Evolutionary conservation across 2,797 vertebrate genomes (phyloP).

Genomic region (Zenarchopterus dispar): DNA sequence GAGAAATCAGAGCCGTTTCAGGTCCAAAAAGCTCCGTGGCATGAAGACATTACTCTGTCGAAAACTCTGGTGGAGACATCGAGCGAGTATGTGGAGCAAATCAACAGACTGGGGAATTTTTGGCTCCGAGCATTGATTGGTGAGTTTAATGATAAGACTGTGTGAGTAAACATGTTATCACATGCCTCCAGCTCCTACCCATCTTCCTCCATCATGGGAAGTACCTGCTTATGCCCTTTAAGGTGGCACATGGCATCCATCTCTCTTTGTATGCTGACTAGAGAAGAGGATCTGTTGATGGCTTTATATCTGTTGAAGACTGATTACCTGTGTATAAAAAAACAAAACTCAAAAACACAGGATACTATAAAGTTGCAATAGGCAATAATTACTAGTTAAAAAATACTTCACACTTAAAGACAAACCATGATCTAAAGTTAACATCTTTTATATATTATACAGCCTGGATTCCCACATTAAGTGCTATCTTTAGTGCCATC

Average conservation of each 20-base stretch:
- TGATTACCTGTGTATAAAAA: no score
- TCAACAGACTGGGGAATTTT: slow-evolving; percentile 11
- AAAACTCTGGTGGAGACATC: not conserved
- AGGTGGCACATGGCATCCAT: slow-evolving; percentile 36
- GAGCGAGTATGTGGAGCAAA: not conserved
- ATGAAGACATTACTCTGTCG: no score
- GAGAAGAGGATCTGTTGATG: slow-evolving; percentile 1
- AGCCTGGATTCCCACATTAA: no score
- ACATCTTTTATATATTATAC: no score
- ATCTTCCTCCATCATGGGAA: slow-evolving; percentile 57
- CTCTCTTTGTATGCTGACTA: slow-evolving; percentile 21
- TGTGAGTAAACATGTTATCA: slow-evolving; percentile 28
- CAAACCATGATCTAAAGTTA: no score
- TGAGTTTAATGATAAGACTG: slow-evolving; percentile 8
- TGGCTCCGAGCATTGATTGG: slow-evolving; percentile 24
- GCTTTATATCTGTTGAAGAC: not conserved
- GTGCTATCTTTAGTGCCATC: no score
- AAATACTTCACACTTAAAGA: no score
- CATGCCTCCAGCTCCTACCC: slow-evolving; percentile 34
- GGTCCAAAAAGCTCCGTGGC: no score
- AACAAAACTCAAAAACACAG: no score
- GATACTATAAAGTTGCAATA: no score
- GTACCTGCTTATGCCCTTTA: slow-evolving; percentile 31
- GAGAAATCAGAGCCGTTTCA: slow-evolving; percentile 8
- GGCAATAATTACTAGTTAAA: no score